A percentile compares a stretch with the other conserved stretches of the same genome.
phyloP scores from a whole-genome alignment of 2,113 vertebrate species.

The Paracanthobrama guichenoti region DNA sequence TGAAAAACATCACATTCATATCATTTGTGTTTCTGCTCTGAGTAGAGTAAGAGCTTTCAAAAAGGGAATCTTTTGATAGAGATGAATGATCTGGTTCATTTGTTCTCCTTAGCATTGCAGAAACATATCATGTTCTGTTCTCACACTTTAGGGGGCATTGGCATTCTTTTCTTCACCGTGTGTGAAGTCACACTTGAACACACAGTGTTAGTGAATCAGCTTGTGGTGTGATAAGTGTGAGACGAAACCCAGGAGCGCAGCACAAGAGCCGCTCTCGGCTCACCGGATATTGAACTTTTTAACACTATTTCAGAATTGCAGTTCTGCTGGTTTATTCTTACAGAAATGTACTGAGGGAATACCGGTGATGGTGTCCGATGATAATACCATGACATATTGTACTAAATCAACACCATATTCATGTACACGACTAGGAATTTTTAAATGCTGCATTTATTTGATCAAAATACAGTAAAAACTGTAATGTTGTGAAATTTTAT shows the following conservation, averaged over 20 bases:
- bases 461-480: background rate
- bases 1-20: background rate
- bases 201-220: slow-evolving; percentile 25
- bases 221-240: slow-evolving; percentile 22
- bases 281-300: background rate
- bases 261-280: background rate
- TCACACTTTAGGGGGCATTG: background rate
- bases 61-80: background rate
- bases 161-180: background rate
- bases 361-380: background rate
- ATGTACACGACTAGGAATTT: background rate
- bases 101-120: background rate
- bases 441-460: background rate
- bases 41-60: background rate
- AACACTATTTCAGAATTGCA: slow-evolving; percentile 22
- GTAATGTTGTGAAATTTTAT: background rate
- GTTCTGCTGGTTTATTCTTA: background rate
- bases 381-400: background rate
- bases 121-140: background rate
- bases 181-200: slow-evolving; percentile 27
- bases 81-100: background rate
- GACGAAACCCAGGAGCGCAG: background rate
- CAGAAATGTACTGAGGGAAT: background rate
- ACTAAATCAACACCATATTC: background rate
- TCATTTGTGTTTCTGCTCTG: slow-evolving; percentile 6